phyloP scores from a whole-genome alignment of 2,888 invertebrate genomes.

The Dexiosoma caninum region DNA sequence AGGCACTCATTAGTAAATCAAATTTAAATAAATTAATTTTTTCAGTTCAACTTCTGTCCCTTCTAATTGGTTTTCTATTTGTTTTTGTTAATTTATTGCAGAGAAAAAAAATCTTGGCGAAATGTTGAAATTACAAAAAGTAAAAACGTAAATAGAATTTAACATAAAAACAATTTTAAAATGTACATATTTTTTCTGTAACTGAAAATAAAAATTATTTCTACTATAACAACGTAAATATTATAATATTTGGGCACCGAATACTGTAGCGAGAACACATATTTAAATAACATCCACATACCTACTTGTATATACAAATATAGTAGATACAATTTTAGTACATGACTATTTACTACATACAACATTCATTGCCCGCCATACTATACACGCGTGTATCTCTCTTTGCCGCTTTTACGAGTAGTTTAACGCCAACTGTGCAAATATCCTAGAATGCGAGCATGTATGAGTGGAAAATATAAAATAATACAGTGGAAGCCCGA shows the following conservation, averaged over 20 bases:
- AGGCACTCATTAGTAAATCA: no score
- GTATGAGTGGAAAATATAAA: neutral
- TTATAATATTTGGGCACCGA: conserved; percentile 23
- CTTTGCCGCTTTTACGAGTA: conserved; percentile 33
- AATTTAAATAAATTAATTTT: no score
- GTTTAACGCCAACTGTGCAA: conserved; percentile 62
- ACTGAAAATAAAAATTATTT: no score
- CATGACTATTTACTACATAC: neutral
- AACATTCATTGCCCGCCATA: neutral
- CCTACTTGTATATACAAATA: neutral
- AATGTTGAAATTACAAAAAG: no score
- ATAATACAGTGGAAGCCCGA: no score
- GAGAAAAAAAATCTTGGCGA: no score
- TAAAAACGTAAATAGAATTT: no score
- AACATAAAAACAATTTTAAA: no score
- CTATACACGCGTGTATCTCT: neutral
- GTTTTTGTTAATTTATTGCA: no score
- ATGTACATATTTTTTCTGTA: no score
- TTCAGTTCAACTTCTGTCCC: no score
- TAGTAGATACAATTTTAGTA: neutral
- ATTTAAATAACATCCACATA: neutral
- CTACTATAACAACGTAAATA: conserved; percentile 31
- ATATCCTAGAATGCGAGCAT: conserved; percentile 47
- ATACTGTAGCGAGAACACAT: neutral
- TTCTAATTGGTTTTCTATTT: no score